These are phyloP conservation scores for Smittia aterrima DNA, from an alignment of 2,888 invertebrate genomes.

Conservation along the genomic window DNA sequence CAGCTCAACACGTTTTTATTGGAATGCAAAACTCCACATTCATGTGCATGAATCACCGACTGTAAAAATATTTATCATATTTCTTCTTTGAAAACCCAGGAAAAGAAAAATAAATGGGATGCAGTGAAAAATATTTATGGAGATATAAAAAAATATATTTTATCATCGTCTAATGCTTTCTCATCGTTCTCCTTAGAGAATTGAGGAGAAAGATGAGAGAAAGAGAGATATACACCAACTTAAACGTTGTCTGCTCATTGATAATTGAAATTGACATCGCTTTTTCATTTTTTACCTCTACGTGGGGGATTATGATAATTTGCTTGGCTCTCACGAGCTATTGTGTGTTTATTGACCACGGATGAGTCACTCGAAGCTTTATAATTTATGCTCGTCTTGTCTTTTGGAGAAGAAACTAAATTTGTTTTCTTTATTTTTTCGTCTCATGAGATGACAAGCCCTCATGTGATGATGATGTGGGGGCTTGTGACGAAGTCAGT, in stretches of 20 bases:
- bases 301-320: conserved; percentile 26
- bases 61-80: background rate
- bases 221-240: background rate
- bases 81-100: background rate
- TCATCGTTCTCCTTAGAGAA: background rate
- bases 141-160: background rate
- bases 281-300: conserved; percentile 26
- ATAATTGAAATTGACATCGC: conserved; percentile 36
- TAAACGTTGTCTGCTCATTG: conserved; percentile 17
- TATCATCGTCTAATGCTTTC: conserved; percentile 5
- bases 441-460: background rate
- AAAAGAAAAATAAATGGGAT: background rate
- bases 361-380: conserved; percentile 15
- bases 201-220: too few relatives aligned
- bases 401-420: background rate
- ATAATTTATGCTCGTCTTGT: background rate
- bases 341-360: conserved; percentile 15
- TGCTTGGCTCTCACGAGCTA: background rate
- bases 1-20: background rate
- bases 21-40: conserved; percentile 9
- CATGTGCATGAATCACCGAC: background rate
- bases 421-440: background rate
- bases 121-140: background rate
- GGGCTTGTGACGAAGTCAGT: background rate
- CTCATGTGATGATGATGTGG: too few relatives aligned